These are phyloP conservation scores for Pheosia gnoma DNA, from an alignment of 2,888 invertebrate species.

Conservation along the genomic window DNA sequence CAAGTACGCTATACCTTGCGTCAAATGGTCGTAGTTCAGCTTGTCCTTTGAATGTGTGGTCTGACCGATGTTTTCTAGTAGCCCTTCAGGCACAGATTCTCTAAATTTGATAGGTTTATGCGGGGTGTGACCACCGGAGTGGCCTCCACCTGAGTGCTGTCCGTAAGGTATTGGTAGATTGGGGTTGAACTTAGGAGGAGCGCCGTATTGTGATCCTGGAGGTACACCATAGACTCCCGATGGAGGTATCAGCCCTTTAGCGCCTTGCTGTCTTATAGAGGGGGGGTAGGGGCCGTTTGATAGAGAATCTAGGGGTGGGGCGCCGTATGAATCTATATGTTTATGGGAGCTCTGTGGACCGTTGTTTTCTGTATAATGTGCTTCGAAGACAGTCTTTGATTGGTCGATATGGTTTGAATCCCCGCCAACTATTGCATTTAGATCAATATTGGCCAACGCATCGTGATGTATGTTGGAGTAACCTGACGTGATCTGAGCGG, in stretches of 20 bases:
- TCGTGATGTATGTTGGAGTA: slow-evolving; percentile 77
- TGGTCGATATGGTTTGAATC: slow-evolving; percentile 78
- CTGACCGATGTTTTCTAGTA: slow-evolving; percentile 87
- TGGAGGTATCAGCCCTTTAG: slow-evolving; percentile 84
- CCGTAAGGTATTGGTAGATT: slow-evolving; percentile 76
- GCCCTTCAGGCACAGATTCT: slow-evolving; percentile 88
- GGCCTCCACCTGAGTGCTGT: slow-evolving; percentile 71
- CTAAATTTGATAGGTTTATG: slow-evolving; percentile 88
- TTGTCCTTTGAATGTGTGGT: slow-evolving; percentile 85
- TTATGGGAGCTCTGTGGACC: slow-evolving; percentile 43
- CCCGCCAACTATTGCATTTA: slow-evolving; percentile 73
- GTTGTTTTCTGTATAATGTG: slow-evolving; percentile 74
- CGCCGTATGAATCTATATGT: slow-evolving; percentile 66
- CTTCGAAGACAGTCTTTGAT: slow-evolving; percentile 79
- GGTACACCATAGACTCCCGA: slow-evolving; percentile 86
- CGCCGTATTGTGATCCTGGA: slow-evolving; percentile 79
- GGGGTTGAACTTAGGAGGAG: slow-evolving; percentile 61
- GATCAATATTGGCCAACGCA: slow-evolving; percentile 69
- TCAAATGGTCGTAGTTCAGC: slow-evolving; percentile 80
- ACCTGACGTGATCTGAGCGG: slow-evolving; percentile 66
- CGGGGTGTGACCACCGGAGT: slow-evolving; percentile 73
- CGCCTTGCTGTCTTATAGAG: slow-evolving; percentile 70
- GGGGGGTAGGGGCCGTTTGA: slow-evolving; percentile 67
- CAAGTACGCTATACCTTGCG: slow-evolving; percentile 82
- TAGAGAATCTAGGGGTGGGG: slow-evolving; percentile 74